Conservation (phyloP, 2,888 invertebrate species). For the Petrolisthes cinctipes region DNA sequence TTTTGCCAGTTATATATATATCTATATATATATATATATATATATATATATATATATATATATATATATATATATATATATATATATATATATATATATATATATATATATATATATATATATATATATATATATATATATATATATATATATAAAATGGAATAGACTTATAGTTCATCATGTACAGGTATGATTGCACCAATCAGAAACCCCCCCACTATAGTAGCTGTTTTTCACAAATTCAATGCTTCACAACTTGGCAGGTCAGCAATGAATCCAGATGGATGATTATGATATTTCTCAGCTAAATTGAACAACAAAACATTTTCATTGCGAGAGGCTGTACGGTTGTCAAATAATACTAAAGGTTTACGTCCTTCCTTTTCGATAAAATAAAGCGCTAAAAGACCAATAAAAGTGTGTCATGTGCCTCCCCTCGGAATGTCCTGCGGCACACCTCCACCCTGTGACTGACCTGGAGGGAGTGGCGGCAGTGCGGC, state of each 20-base stretch:
- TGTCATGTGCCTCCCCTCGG: neutral
- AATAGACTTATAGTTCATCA: neutral
- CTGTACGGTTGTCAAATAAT: no score
- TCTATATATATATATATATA: constrained; percentile 19
- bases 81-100: constrained; percentile 14
- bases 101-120: neutral
- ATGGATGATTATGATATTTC: no score
- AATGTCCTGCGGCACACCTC: neutral
- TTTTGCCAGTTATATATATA: neutral
- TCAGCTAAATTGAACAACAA: no score
- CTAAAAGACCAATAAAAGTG: neutral
- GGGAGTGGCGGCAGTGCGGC: neutral
- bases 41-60: constrained; percentile 5
- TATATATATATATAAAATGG: neutral
- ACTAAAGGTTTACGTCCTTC: no score
- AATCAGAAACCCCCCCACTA: no score
- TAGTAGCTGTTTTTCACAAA: no score
- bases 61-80: constrained; percentile 15
- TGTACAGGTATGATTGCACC: neutral
- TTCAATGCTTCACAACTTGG: no score
- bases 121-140: constrained; percentile 6
- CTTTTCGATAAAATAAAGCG: no score
- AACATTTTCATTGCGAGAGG: no score
- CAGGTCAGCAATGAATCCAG: no score
- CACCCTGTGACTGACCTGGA: neutral